phyloP scores from a whole-genome alignment of 2,113 vertebrate species.

The Jaculus jaculus region DNA sequence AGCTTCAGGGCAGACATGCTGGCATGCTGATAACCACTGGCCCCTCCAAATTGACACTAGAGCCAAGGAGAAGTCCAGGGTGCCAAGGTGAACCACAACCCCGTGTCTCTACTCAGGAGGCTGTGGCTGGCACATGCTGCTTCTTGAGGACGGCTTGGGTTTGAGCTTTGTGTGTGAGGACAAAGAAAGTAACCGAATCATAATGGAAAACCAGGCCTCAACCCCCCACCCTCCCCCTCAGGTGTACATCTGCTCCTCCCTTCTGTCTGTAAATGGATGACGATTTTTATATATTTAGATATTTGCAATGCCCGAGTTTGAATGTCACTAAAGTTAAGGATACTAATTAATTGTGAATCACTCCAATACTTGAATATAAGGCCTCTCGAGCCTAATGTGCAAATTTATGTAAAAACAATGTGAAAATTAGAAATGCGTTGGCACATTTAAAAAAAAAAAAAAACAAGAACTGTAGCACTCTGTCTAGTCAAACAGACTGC shows the following conservation, averaged over 20 bases:
- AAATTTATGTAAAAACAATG: constrained; percentile 81
- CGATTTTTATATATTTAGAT: constrained; percentile 39
- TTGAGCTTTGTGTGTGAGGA: not conserved
- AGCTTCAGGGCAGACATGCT: not conserved
- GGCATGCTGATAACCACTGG: not conserved
- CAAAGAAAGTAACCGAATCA: not conserved
- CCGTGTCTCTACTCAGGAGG: not conserved
- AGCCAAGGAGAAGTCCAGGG: not conserved
- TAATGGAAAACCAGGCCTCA: not conserved
- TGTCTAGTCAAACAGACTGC: constrained; percentile 72
- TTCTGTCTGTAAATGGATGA: constrained; percentile 5
- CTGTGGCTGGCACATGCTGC: not conserved
- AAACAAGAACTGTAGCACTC: constrained; percentile 63
- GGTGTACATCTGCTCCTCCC: not conserved
- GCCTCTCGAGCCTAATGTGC: constrained; percentile 69
- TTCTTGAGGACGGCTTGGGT: not conserved
- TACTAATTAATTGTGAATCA: constrained; percentile 73
- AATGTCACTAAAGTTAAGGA: constrained; percentile 55
- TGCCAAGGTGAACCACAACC: not conserved
- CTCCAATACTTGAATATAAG: constrained; percentile 55
- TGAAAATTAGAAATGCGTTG: constrained; percentile 77
- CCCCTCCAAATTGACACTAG: not conserved
- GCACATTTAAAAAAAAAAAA: constrained; percentile 67
- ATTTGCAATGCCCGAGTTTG: constrained; percentile 41
- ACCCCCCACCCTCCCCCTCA: not conserved